Evolutionary conservation across 2,113 vertebrate genomes (phyloP).

Genomic region (Ctenomys sociabilis): DNA sequence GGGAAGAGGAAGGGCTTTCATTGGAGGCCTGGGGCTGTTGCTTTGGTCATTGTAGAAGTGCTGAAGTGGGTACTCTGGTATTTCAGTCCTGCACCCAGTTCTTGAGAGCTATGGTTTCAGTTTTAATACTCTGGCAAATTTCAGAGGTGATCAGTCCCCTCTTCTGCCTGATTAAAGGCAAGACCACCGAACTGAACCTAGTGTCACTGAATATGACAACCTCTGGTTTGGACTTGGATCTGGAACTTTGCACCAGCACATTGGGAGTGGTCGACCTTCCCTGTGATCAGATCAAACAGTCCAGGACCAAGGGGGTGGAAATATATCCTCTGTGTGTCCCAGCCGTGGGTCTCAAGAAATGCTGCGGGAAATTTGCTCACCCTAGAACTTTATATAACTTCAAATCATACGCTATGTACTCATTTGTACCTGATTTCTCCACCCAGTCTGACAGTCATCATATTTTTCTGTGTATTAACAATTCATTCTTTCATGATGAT

Average conservation of each 20-base stretch:
- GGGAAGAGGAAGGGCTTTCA: not conserved
- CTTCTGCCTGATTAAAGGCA: not conserved
- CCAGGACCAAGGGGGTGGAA: not conserved
- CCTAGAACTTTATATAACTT: not conserved
- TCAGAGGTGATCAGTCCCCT: not conserved
- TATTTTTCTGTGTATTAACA: not conserved
- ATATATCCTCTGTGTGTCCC: not conserved
- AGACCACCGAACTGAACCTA: not conserved
- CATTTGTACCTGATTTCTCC: slow-evolving; percentile 5
- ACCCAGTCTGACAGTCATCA: not conserved
- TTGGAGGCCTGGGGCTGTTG: not conserved
- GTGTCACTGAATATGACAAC: not conserved
- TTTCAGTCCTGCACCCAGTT: not conserved
- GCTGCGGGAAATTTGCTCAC: not conserved
- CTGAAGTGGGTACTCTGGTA: not conserved
- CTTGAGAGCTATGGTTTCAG: not conserved
- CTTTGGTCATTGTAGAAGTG: not conserved
- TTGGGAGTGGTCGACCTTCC: not conserved
- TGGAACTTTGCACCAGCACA: not conserved
- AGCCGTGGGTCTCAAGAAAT: not conserved
- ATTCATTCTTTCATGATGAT: not conserved
- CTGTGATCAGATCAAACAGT: not conserved
- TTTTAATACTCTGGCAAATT: not conserved
- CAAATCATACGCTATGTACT: not conserved
- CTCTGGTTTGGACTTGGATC: not conserved